Conservation (phyloP, 1,140 invertebrate genomes). For the Leptopilina clavipes region DNA sequence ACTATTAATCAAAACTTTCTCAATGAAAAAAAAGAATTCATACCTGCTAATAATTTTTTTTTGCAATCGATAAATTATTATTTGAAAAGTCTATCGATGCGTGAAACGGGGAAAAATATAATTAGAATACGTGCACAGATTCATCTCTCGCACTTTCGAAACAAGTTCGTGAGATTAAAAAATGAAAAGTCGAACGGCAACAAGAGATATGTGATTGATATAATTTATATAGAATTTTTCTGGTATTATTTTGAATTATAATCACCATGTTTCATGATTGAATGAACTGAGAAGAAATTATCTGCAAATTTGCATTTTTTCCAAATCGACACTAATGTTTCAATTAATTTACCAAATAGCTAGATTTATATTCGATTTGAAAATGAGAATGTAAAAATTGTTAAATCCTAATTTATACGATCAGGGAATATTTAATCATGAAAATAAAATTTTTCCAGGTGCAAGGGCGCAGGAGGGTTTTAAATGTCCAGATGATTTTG, state of each 20-base stretch:
- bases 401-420: no score
- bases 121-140: slow-evolving; percentile 22
- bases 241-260: slow-evolving; percentile 6
- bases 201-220: not conserved
- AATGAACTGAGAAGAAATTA: slow-evolving; percentile 10
- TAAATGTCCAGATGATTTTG: slow-evolving; percentile 95
- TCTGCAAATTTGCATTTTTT: no score
- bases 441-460: slow-evolving; percentile 75
- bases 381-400: not conserved
- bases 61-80: not conserved
- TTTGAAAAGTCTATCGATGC: not conserved
- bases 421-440: no score
- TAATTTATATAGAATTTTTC: not conserved
- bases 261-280: not conserved
- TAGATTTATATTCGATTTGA: no score
- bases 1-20: slow-evolving; percentile 11
- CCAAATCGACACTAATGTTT: no score
- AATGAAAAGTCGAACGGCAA: not conserved
- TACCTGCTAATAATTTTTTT: not conserved
- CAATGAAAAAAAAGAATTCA: not conserved
- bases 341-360: no score
- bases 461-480: slow-evolving; percentile 84
- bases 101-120: slow-evolving; percentile 10
- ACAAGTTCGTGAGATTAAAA: slow-evolving; percentile 2
- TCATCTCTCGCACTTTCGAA: slow-evolving; percentile 4